These are phyloP conservation scores for Cyrtodaria siliqua DNA, from an alignment of 2,888 invertebrate genomes.

Conservation along the genomic window DNA sequence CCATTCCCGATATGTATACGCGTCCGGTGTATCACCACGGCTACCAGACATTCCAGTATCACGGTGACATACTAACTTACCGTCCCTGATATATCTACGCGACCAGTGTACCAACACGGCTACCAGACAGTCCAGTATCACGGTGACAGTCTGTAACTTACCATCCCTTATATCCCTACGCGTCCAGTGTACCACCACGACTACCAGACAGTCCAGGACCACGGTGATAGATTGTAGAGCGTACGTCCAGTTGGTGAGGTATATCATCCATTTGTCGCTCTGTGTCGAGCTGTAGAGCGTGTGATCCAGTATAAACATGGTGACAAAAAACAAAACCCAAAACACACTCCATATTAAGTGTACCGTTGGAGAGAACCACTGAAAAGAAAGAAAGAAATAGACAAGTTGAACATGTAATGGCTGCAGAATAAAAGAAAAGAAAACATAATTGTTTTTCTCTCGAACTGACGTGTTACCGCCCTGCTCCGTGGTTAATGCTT, in stretches of 20 bases:
- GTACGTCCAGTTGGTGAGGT: slow-evolving; percentile 66
- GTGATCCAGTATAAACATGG: slow-evolving; percentile 40
- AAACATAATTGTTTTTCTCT: too few relatives aligned
- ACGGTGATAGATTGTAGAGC: slow-evolving; percentile 33
- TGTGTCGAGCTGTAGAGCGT: slow-evolving; percentile 35
- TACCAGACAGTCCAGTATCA: slow-evolving; percentile 29
- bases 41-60: slow-evolving; percentile 28
- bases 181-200: slow-evolving; percentile 21
- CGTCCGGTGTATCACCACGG: slow-evolving; percentile 22
- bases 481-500: too few relatives aligned
- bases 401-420: too few relatives aligned
- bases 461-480: too few relatives aligned
- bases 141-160: slow-evolving; percentile 23
- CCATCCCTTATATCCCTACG: slow-evolving; percentile 43
- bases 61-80: slow-evolving; percentile 32
- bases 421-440: too few relatives aligned
- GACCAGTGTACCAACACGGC: slow-evolving; percentile 27
- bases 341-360: slow-evolving; percentile 49
- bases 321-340: slow-evolving; percentile 52
- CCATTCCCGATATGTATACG: slow-evolving; percentile 40
- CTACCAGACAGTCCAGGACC: slow-evolving; percentile 28
- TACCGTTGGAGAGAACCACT: slow-evolving; percentile 38
- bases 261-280: slow-evolving; percentile 46
- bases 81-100: slow-evolving; percentile 37
- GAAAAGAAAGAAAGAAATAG: too few relatives aligned